Percentiles rank a stretch among this genome's conserved stretches.
Conservation (phyloP, 2,113 vertebrate genomes). For the Microcebus murinus region DNA sequence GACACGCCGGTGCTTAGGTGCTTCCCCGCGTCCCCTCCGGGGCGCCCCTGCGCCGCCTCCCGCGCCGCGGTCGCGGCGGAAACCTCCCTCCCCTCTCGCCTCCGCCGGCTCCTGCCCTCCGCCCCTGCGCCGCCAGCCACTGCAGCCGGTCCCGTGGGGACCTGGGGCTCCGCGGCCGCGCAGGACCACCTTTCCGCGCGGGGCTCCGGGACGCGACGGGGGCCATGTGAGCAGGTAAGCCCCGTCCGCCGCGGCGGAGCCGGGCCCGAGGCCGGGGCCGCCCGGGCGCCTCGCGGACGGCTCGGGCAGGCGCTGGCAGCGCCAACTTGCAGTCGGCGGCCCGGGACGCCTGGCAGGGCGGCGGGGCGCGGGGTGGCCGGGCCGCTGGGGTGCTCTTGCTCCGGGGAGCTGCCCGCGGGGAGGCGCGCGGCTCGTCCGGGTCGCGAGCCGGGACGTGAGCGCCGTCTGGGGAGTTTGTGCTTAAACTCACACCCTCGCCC, state of each 20-base stretch:
- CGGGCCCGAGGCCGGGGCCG: not conserved
- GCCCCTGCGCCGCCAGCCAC: conserved; percentile 57
- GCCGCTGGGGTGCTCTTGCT: not conserved
- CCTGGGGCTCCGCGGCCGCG: not conserved
- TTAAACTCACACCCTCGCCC: not conserved
- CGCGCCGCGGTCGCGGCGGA: conserved; percentile 12
- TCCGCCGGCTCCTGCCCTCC: not conserved
- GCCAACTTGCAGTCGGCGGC: not conserved
- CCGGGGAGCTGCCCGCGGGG: not conserved
- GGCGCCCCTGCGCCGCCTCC: conserved; percentile 15
- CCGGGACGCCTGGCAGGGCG: conserved; percentile 29
- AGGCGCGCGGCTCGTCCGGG: not conserved
- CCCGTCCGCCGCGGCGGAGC: not conserved
- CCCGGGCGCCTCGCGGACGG: not conserved
- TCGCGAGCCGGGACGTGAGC: not conserved
- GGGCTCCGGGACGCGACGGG: not conserved
- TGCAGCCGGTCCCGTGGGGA: conserved; percentile 49
- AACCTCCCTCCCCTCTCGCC: conserved; percentile 51
- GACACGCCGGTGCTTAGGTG: not conserved
- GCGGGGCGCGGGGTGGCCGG: conserved; percentile 25
- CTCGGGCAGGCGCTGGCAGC: conserved; percentile 14
- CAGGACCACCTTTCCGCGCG: conserved; percentile 12
- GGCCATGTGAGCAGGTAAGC: conserved; percentile 72
- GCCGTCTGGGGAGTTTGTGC: not conserved
- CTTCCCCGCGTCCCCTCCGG: not conserved